Percentiles rank a stretch among this genome's conserved stretches.
phyloP scores from a whole-genome alignment of 2,797 vertebrate genomes.

The Otolemur crassicaudatus region DNA sequence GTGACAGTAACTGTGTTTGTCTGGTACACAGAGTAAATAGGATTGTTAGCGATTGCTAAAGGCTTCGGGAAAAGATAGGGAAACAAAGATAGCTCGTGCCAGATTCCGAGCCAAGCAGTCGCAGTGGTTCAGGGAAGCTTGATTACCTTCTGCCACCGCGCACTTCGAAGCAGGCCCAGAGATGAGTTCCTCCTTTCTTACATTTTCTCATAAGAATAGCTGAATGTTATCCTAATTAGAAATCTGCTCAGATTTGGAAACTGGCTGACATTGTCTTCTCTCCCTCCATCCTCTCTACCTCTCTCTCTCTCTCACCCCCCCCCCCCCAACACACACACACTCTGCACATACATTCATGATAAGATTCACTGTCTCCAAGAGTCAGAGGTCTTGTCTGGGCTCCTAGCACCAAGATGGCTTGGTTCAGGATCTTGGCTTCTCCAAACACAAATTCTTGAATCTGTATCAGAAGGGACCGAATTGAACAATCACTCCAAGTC shows the following conservation, averaged over 20 bases:
- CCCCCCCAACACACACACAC: neutral
- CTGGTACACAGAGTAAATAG: constrained; percentile 80
- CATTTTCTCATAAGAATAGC: constrained; percentile 57
- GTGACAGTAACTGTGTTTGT: constrained; percentile 68
- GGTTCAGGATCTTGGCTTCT: neutral
- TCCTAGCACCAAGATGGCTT: neutral
- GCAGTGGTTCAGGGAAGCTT: constrained; percentile 29
- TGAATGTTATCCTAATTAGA: constrained; percentile 82
- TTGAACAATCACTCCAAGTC: rapidly evolving
- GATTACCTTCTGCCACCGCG: constrained; percentile 56
- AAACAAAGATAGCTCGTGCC: constrained; percentile 46
- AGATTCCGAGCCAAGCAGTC: neutral
- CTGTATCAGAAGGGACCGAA: rapidly evolving
- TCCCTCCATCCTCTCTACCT: neutral
- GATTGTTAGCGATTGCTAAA: constrained; percentile 81
- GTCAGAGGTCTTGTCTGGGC: neutral
- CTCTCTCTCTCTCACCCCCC: neutral
- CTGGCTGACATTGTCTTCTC: neutral
- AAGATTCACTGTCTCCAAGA: neutral
- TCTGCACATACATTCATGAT: rapidly evolving
- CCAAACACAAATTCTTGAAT: neutral
- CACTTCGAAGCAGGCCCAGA: constrained; percentile 36
- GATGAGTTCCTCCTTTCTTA: neutral
- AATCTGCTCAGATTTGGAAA: constrained; percentile 74
- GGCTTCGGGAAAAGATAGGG: constrained; percentile 68